Conservation (phyloP, 2,797 vertebrate genomes). For the Danio tinwini region DNA sequence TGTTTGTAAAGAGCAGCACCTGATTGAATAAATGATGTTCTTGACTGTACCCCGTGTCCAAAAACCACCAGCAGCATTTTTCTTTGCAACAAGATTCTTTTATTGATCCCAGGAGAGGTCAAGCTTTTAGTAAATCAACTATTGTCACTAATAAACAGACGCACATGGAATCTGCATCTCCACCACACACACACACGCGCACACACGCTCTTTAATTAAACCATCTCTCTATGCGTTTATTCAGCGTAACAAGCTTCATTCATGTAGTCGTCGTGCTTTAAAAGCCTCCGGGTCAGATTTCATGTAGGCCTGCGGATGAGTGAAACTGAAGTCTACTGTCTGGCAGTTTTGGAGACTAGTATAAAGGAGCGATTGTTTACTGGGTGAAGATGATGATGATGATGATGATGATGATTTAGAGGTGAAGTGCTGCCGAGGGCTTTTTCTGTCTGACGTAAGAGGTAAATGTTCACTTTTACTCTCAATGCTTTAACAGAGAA, state of each 20-base stretch:
- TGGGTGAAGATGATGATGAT: too few species aligned
- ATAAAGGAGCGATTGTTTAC: constrained; percentile 1
- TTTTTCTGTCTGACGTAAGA: neutral
- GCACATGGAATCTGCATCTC: neutral
- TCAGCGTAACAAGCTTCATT: too few species aligned
- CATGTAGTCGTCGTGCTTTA: too few species aligned
- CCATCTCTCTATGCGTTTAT: too few species aligned
- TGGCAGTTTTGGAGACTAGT: constrained; percentile 24
- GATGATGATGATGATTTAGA: neutral
- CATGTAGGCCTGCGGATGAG: constrained; percentile 10
- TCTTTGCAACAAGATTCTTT: constrained; percentile 16
- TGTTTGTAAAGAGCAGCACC: constrained; percentile 87
- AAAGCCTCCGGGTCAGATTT: neutral
- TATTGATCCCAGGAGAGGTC: constrained; percentile 35
- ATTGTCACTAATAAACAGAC: constrained; percentile 24
- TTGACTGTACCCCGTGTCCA: constrained; percentile 78
- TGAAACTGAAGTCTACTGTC: neutral
- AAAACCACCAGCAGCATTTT: neutral
- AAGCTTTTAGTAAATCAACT: constrained; percentile 8
- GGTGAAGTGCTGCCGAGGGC: neutral
- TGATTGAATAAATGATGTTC: constrained; percentile 90
- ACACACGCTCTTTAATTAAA: too few species aligned
- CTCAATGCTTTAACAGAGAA: neutral
- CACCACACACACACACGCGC: too few species aligned
- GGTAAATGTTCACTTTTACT: constrained; percentile 4